Evolutionary conservation across 2,888 invertebrate genomes (phyloP).

Genomic region (Brachyptera putata): DNA sequence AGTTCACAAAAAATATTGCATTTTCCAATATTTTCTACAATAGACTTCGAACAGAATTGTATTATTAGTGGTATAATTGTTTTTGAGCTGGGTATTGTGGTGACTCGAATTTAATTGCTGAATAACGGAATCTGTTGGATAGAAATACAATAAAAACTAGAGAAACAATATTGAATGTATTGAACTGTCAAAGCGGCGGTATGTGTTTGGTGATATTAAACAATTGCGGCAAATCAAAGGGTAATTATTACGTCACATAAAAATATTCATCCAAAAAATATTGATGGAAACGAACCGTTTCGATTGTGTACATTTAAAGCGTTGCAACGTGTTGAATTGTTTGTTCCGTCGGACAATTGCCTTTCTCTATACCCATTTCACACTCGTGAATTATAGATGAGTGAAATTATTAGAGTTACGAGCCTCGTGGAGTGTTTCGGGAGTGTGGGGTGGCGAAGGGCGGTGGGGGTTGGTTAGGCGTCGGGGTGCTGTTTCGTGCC

Average conservation of each 20-base stretch:
- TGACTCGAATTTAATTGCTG: too few relatives aligned
- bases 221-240: too few relatives aligned
- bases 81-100: too few relatives aligned
- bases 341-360: constrained; percentile 9
- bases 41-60: too few relatives aligned
- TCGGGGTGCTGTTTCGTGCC: constrained; percentile 5
- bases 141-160: too few relatives aligned
- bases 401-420: constrained; percentile 19
- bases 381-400: constrained; percentile 9
- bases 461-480: background rate
- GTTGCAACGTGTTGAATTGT: constrained; percentile 1
- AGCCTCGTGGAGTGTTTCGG: background rate
- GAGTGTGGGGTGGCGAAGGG: background rate
- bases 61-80: too few relatives aligned
- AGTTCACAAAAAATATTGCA: too few relatives aligned
- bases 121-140: too few relatives aligned
- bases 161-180: constrained; percentile 12
- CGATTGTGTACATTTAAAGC: constrained; percentile 16
- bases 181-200: background rate
- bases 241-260: too few relatives aligned
- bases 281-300: constrained; percentile 8
- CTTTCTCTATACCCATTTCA: constrained; percentile 12
- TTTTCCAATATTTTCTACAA: too few relatives aligned
- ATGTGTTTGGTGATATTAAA: background rate
- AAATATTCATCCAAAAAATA: constrained; percentile 9